Evolutionary conservation across 2,113 vertebrate genomes (phyloP), one percentile per base, ranked within the genome.

Genomic region (Montifringilla adamsi): DNA sequence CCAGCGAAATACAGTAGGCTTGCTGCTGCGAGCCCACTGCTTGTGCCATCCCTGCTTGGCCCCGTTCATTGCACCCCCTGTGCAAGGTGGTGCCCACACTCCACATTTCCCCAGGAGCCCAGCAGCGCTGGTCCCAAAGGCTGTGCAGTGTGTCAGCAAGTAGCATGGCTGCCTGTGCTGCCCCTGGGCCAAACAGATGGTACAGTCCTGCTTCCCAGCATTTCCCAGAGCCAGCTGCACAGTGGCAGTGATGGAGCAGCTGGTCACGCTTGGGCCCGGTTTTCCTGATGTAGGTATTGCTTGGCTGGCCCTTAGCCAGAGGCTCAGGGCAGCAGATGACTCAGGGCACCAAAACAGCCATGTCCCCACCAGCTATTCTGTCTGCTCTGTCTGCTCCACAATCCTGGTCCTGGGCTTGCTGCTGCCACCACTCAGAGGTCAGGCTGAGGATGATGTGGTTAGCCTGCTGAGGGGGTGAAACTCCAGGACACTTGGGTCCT

Each of bases 31-130:
- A 86, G 33, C n/a, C 55, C 13, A 10, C 13, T 30, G n/a, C n/a
- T 82, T 5, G 0, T 55, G 33, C 21, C 2, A 1, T 58, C 14
- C 37, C 7, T 3, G 2, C 43, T 49, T 5, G 8, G 59, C 30
- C 47, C 23, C 1, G 0, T 62, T 83, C 52, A 15, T 10, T 26
- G 41, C 46, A 62, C 9, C 50, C 20, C 5, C 46, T 2, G 1
- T 47, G 55, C 52, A 13, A 43, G 27, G 13, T 1, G 2, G 0
- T 47, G 59, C 39, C 47, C 49, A 24, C 19, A 9, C n/a, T 19
- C 17, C 5, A 0, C 21, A 17, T 50, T 50, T 46, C 31, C 33
- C 20, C 79, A 31, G 2, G 8, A 37, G 15, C 37, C 20, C 35
- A 37, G 60, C 49, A 55, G 46, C 0, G 0, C 46, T 1, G 2